Base-by-base conservation (phyloP, 1,140 invertebrate genomes). In the Pseudomyrmex cubaensis region DNA sequence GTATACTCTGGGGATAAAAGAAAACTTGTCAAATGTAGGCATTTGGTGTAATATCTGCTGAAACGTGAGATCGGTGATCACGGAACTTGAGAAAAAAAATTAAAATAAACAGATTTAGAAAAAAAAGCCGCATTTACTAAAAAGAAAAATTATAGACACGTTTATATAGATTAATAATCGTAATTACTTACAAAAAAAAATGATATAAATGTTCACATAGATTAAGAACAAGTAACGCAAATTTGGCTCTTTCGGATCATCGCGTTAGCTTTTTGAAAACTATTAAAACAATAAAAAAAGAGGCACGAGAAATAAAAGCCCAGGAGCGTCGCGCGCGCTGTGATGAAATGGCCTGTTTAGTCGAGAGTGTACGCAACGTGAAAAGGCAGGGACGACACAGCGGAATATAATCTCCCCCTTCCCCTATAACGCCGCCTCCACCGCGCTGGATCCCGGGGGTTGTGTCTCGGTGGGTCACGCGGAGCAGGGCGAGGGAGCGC, bases 271-370 rank as follows among this genome's bases (percentile, higher is more conserved):
- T 78, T 69, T 69, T 15, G 17, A 69, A 57, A 78, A 69, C 35
- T 44, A 80, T 80, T 59, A 50, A 59, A 70, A 52, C 35, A 20
- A 15, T 59, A 61, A 59, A 70, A 52, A 48, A 57, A 17, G 57
- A 17, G 15, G 17, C n/a, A 73, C n/a, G 56, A 75, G 35, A 35
- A 35, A 35, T 48, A 62, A 76, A 57, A 70, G 25, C 86, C 57
- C 67, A 63, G n/a, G 63, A 72, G 69, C 15, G 48, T 10, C 59
- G 84, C 61, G 76, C 62, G 72, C 57, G 82, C 50, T 52, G 59
- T 77, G 88, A 86, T 76, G 88, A 89, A 89, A 89, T 87, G 87
- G 87, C 70, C 76, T 85, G 87, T 89, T 89, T 89, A 86, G 72
- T 57, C 44, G 78, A 66, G 62, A 84, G n/a, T 74, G 56, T 86